phyloP scores from a whole-genome alignment of 2,797 vertebrate species.

The Platyrinchus mystaceus region DNA sequence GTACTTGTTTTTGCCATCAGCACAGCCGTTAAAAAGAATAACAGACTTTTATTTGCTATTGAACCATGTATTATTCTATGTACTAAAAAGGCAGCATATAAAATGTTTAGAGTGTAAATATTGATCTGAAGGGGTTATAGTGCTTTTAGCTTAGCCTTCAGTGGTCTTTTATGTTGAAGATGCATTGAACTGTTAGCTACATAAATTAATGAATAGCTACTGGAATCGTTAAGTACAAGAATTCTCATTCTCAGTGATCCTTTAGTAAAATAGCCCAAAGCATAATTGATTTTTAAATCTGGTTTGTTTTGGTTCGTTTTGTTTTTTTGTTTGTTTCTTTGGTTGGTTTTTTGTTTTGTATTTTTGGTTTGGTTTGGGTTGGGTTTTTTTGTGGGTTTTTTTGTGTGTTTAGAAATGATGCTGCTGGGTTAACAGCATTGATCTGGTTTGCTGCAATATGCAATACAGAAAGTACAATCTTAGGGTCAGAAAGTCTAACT shows the following conservation, averaged over 20 bases:
- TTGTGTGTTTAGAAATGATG: not conserved
- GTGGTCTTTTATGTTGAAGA: conserved; percentile 9
- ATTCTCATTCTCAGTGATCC: not conserved
- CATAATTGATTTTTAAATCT: not conserved
- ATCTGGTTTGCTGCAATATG: not conserved
- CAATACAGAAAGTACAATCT: not conserved
- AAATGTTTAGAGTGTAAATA: conserved; percentile 34
- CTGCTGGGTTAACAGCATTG: not conserved
- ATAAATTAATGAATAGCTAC: not conserved
- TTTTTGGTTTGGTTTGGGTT: no score
- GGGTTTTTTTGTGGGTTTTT: not conserved
- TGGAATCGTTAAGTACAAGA: not conserved
- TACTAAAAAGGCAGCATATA: conserved; percentile 11
- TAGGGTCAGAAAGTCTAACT: not conserved
- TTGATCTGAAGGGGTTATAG: not conserved
- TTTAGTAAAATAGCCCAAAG: not conserved
- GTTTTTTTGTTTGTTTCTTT: not conserved
- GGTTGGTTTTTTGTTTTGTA: not conserved
- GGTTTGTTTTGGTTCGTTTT: no score
- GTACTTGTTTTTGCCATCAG: not conserved
- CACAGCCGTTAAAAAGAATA: not conserved
- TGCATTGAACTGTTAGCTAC: not conserved
- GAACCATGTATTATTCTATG: not conserved
- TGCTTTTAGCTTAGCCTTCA: conserved; percentile 23
- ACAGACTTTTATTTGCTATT: not conserved